Conservation (phyloP, 1,140 invertebrate genomes). For the Lucilia cuprina region DNA sequence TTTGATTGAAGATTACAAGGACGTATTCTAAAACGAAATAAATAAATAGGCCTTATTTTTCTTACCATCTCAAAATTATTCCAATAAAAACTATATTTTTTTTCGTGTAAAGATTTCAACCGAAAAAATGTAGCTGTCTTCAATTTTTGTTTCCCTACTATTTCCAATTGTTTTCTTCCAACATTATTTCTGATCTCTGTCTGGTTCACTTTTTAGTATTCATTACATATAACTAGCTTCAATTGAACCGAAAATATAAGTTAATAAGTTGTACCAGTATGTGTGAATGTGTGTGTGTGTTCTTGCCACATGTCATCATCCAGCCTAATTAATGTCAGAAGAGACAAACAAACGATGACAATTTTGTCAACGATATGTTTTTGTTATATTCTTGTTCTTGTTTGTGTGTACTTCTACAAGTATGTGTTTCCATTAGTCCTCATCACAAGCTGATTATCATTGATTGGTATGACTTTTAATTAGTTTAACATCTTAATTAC, state of each 20-base stretch:
- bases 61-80: too few species aligned
- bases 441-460: not conserved
- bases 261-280: not conserved
- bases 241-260: not conserved
- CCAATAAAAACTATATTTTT: too few species aligned
- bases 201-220: not conserved
- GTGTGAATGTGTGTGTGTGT: too few species aligned
- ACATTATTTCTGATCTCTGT: too few species aligned
- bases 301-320: not conserved
- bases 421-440: not conserved
- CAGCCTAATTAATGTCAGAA: not conserved
- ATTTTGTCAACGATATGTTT: not conserved
- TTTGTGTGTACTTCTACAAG: not conserved
- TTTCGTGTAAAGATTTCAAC: too few species aligned
- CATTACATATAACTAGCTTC: not conserved
- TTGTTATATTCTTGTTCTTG: not conserved
- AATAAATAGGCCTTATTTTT: too few species aligned
- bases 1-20: too few species aligned
- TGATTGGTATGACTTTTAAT: conserved; percentile 6
- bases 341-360: not conserved
- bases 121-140: too few species aligned
- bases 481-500: conserved; percentile 10
- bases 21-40: too few species aligned
- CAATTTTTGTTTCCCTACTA: too few species aligned
- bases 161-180: too few species aligned